Evolutionary conservation across 2,888 invertebrate genomes (phyloP).

Genomic region (Nesidiocoris tenuis): DNA sequence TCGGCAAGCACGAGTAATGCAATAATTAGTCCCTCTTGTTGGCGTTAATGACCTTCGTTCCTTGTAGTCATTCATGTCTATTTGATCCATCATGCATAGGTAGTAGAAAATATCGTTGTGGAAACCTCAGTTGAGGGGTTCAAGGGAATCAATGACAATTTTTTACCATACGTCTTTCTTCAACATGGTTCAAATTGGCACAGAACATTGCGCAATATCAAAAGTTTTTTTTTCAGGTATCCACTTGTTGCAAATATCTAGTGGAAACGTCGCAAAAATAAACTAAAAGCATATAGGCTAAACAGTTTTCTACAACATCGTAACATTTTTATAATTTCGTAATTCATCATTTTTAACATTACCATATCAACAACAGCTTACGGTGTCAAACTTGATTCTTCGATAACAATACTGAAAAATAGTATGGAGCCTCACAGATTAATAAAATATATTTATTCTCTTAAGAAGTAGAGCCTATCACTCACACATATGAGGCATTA

Average conservation of each 20-base stretch:
- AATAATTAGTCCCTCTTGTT: too few species aligned
- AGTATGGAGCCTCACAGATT: conserved; percentile 17
- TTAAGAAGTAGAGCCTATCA: conserved; percentile 30
- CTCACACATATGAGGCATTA: conserved; percentile 30
- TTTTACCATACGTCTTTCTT: not conserved
- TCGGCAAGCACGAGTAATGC: too few species aligned
- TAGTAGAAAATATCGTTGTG: too few species aligned
- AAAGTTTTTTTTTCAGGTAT: conserved; percentile 18
- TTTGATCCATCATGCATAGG: too few species aligned
- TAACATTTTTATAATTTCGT: conserved; percentile 24
- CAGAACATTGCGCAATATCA: conserved; percentile 26
- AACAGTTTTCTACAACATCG: conserved; percentile 11
- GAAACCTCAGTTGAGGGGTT: too few species aligned
- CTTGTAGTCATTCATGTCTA: too few species aligned
- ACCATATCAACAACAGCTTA: conserved; percentile 15
- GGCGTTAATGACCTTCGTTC: too few species aligned
- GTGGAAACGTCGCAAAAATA: conserved; percentile 21
- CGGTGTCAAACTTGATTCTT: conserved; percentile 2
- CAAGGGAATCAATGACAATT: too few species aligned
- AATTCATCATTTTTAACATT: conserved; percentile 13
- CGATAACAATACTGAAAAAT: conserved; percentile 28
- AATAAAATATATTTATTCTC: conserved; percentile 40
- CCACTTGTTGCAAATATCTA: not conserved
- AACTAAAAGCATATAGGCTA: conserved; percentile 19
- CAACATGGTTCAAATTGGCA: conserved; percentile 22